Conservation (phyloP, 2,888 invertebrate genomes). For the Lasioglossum pauxillum region DNA sequence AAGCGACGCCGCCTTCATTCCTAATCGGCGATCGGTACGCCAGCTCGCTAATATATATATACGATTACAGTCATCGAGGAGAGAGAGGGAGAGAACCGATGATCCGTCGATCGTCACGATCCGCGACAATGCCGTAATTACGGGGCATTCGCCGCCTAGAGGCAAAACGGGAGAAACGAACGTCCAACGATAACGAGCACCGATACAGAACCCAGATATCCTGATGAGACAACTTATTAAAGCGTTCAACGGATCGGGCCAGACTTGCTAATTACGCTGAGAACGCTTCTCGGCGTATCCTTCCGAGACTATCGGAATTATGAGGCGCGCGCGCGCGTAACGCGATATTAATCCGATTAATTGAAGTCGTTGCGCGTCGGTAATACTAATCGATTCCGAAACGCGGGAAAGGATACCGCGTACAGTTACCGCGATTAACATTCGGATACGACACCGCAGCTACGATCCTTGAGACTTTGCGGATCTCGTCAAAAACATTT, state of each 20-base stretch:
- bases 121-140: conserved; percentile 1
- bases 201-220: not conserved
- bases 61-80: not conserved
- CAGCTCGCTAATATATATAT: not conserved
- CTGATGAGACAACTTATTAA: conserved; percentile 18
- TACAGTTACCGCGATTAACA: conserved; percentile 2
- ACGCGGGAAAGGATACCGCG: not conserved
- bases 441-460: not conserved
- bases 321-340: not conserved
- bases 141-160: not conserved
- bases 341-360: conserved; percentile 17
- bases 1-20: not conserved
- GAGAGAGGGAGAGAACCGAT: not conserved
- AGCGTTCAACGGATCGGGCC: not conserved
- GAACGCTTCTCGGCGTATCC: not conserved
- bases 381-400: not conserved
- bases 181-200: not conserved
- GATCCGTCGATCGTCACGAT: not conserved
- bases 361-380: conserved; percentile 5
- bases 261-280: conserved; percentile 11
- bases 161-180: not conserved
- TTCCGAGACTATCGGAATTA: conserved; percentile 8
- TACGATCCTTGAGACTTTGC: not conserved
- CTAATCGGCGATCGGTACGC: not conserved
- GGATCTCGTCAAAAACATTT: not conserved